Evolutionary conservation across 2,113 vertebrate genomes (phyloP).

Genomic region (Hippoglossus stenolepis): DNA sequence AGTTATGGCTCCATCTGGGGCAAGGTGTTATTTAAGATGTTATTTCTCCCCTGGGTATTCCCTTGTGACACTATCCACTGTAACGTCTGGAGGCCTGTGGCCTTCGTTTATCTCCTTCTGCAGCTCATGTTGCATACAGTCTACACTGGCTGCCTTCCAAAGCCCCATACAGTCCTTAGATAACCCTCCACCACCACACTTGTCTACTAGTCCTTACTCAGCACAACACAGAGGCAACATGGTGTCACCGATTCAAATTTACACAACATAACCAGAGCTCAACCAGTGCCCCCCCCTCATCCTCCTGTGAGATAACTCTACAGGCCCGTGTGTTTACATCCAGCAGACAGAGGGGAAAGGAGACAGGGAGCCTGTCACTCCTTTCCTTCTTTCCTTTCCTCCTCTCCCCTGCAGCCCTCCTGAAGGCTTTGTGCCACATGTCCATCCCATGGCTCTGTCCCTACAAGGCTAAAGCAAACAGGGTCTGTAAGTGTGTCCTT

Average conservation of each 20-base stretch:
- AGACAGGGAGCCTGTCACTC: neutral
- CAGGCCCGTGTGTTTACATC: neutral
- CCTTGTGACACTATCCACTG: conserved; percentile 7
- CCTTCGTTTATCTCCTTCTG: conserved; percentile 41
- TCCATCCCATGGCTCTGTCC: conserved; percentile 57
- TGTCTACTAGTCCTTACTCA: conserved; percentile 40
- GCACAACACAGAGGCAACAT: conserved; percentile 31
- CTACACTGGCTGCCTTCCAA: conserved; percentile 16
- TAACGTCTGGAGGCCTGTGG: conserved; percentile 20
- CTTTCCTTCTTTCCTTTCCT: neutral
- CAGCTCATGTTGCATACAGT: conserved; percentile 54
- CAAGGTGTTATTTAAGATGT: neutral
- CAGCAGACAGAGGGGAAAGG: neutral
- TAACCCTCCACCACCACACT: conserved; percentile 37
- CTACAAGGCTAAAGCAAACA: conserved; percentile 72
- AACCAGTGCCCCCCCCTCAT: neutral
- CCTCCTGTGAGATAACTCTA: no score
- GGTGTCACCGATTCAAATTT: conserved; percentile 37
- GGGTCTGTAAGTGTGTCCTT: conserved; percentile 70
- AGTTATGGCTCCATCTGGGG: no score
- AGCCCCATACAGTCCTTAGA: conserved; percentile 38
- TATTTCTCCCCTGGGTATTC: neutral
- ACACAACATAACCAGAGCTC: conserved; percentile 8
- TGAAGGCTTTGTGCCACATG: conserved; percentile 3
- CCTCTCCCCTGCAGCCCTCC: conserved; percentile 9